Conservation (phyloP, 2,888 invertebrate species). For the Agrochola circellaris region DNA sequence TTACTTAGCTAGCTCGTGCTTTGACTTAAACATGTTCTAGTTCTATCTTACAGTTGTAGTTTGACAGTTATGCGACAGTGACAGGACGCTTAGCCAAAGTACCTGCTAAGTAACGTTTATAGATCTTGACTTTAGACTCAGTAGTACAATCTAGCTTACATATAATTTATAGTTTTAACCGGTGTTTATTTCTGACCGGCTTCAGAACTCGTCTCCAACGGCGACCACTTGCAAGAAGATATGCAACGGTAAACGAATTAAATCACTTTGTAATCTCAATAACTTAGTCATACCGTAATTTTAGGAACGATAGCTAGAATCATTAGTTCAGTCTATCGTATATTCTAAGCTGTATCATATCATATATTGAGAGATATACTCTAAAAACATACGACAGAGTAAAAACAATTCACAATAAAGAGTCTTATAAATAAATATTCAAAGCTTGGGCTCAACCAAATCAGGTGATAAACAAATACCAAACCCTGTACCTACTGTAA, state of each 20-base stretch:
- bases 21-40: background rate
- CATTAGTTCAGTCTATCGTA: background rate
- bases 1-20: background rate
- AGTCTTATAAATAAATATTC: no score
- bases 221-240: conserved; percentile 10
- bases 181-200: conserved; percentile 40
- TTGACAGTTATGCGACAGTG: background rate
- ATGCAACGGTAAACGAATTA: conserved; percentile 39
- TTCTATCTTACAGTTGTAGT: background rate
- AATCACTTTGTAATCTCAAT: conserved; percentile 4
- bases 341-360: background rate
- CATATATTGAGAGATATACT: no score
- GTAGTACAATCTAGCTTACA: background rate
- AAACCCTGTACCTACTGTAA: background rate
- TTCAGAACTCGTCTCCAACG: conserved; percentile 26
- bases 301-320: background rate
- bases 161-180: conserved; percentile 11
- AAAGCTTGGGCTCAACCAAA: background rate
- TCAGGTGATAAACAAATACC: background rate
- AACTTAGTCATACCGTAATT: conserved; percentile 5
- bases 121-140: background rate
- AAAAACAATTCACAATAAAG: no score
- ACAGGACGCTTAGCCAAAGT: background rate
- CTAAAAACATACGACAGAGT: no score
- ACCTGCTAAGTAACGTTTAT: no score